Evolutionary conservation across 1,140 invertebrate species (phyloP).

Genomic region (Paralvinella palmiformis): DNA sequence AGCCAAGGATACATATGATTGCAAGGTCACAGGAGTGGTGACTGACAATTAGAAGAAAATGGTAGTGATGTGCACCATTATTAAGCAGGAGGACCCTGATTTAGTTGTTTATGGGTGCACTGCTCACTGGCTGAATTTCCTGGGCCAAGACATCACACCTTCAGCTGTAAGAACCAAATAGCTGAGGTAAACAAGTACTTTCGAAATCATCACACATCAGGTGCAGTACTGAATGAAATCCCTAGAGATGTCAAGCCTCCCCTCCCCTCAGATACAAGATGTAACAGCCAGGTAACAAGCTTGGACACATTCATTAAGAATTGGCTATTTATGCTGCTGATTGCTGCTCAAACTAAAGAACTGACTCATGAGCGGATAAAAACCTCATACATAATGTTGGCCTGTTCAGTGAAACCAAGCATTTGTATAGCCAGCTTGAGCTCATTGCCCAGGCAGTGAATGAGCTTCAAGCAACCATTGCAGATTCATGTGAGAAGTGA

Average conservation of each 20-base stretch:
- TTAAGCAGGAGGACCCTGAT: background rate
- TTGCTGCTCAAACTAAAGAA: too few species aligned
- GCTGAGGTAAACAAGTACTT: constrained; percentile 1
- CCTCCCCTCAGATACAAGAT: background rate
- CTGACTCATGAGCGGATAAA: too few species aligned
- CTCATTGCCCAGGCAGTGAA: too few species aligned
- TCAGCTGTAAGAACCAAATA: background rate
- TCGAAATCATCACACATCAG: background rate
- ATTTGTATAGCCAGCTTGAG: too few species aligned
- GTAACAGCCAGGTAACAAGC: background rate
- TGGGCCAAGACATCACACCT: background rate
- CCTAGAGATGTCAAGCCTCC: background rate
- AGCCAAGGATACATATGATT: background rate
- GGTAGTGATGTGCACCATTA: background rate
- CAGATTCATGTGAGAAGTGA: too few species aligned
- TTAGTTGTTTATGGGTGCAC: background rate
- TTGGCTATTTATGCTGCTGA: too few species aligned
- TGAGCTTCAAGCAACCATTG: too few species aligned
- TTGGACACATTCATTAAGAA: background rate
- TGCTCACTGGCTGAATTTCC: background rate
- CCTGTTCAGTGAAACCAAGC: too few species aligned
- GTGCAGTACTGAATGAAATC: background rate
- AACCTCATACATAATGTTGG: too few species aligned
- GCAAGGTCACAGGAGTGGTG: background rate
- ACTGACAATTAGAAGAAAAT: background rate